Evolutionary conservation across 2,797 vertebrate genomes (phyloP).

Genomic region (Argya squamiceps): DNA sequence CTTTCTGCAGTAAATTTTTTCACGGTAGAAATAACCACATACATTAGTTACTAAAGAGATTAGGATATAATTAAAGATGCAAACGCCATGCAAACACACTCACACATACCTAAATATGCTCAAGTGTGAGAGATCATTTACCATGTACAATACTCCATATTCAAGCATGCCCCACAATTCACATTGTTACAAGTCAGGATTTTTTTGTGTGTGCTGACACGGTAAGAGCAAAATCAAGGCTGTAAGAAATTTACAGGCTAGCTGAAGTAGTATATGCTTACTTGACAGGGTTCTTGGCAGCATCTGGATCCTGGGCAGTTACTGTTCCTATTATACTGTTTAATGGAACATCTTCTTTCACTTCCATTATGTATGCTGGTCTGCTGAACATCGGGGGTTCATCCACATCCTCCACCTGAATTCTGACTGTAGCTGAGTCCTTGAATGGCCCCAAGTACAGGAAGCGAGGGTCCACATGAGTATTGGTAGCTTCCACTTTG

Average conservation of each 20-base stretch:
- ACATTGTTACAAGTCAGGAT: not conserved
- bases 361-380: conserved; percentile 86
- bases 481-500: conserved; percentile 90
- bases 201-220: not conserved
- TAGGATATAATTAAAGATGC: not conserved
- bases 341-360: conserved; percentile 84
- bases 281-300: conserved; percentile 87
- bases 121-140: not conserved
- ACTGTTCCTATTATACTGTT: conserved; percentile 84
- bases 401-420: conserved; percentile 89
- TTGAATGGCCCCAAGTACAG: conserved; percentile 87
- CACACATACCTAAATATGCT: not conserved
- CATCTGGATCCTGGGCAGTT: conserved; percentile 88
- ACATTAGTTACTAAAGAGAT: not conserved
- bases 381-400: conserved; percentile 90
- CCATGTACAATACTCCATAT: not conserved
- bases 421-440: conserved; percentile 87
- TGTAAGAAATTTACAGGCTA: not conserved
- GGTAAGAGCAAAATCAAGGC: not conserved
- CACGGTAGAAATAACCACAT: not conserved
- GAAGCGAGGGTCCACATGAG: conserved; percentile 84
- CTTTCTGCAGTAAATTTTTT: not conserved
- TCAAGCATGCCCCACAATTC: not conserved
- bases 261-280: conserved; percentile 66
- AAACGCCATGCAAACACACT: not conserved